These are phyloP conservation scores for Cliona cf. orientalis DNA, from an alignment of 37 sponge, comb jelly and placozoan genomes.

Conservation along the genomic window DNA sequence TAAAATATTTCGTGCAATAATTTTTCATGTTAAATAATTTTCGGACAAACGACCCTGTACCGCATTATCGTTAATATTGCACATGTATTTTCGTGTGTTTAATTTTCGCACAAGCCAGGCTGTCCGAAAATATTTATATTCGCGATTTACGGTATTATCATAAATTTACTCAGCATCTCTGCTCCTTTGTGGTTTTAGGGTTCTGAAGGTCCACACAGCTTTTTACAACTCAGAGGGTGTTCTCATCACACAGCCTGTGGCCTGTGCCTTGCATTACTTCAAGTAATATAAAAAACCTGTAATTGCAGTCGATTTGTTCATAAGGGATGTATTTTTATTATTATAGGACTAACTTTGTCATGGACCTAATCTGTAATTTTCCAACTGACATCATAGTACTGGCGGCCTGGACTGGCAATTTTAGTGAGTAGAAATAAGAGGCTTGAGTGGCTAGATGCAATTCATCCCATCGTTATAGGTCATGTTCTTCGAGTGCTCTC, in stretches of 20 bases:
- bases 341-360: constrained; percentile 60
- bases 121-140: no score
- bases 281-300: constrained; percentile 31
- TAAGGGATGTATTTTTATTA: background rate
- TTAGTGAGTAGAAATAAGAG: constrained; percentile 5
- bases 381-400: constrained; percentile 69
- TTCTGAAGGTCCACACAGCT: constrained; percentile 72
- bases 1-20: no score
- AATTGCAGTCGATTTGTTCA: background rate
- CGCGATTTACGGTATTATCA: no score
- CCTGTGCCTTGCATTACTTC: constrained; percentile 78
- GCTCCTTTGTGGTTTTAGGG: no score
- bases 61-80: background rate
- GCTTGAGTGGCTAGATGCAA: background rate
- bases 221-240: constrained; percentile 56
- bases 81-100: no score
- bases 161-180: no score
- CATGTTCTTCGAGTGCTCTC: constrained; percentile 55
- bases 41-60: no score
- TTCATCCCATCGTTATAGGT: constrained; percentile 8
- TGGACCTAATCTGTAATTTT: constrained; percentile 59
- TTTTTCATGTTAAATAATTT: no score
- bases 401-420: constrained; percentile 25
- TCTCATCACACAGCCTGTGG: constrained; percentile 63
- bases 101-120: no score